Evolutionary conservation across 2,797 vertebrate genomes (phyloP), one percentile per base, ranked within the genome.

Genomic region (Peromyscus attwateri): DNA sequence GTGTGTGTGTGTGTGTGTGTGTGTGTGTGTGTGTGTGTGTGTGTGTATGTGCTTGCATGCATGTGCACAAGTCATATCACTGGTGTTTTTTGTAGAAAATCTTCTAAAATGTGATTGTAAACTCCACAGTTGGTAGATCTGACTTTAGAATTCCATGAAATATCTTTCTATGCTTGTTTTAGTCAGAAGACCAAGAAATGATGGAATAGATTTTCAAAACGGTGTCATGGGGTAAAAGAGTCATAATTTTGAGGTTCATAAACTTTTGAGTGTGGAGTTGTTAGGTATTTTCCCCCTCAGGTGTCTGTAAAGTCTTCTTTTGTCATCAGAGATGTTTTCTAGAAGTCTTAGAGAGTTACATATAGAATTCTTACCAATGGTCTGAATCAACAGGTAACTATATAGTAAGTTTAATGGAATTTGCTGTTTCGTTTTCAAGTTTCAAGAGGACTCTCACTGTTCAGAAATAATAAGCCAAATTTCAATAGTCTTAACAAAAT

Each of bases 231-330:
- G 16, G 16, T 23, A 81, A 55, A 91, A 88, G 64, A 88, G 64
- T 34, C 46, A 94, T 80, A 43, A 68, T 84, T 83, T 93, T 96
- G 83, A 95, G 91, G 46, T 93, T 95, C 68, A 85, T 92, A 81
- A 81, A 62, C 66, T 87, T 92, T 91, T 71, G 43, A 75, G 13
- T 3, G 40, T 71, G 66, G 17, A 73, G 13, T 13, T 80, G 75
- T 46, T 31, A 76, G 19, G 46, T 49, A 34, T 49, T 34, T 40
- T 85, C 3, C 37, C 12, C 6, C 13, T 87, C 34, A 40, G 19
- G 85, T 76, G 3, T 64, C 93, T 92, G 77, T 84, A 90, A 79
- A 82, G 90, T 94, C 5, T 40, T 87, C 19, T 82, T 94, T 83
- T 46, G 52, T 92, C 91, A 12, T 92, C 75, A 68, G 21, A 89